phyloP scores from a whole-genome alignment of 30 jellyfish, hydroid and myxozoan genomes.

The Morbakka virulenta region DNA sequence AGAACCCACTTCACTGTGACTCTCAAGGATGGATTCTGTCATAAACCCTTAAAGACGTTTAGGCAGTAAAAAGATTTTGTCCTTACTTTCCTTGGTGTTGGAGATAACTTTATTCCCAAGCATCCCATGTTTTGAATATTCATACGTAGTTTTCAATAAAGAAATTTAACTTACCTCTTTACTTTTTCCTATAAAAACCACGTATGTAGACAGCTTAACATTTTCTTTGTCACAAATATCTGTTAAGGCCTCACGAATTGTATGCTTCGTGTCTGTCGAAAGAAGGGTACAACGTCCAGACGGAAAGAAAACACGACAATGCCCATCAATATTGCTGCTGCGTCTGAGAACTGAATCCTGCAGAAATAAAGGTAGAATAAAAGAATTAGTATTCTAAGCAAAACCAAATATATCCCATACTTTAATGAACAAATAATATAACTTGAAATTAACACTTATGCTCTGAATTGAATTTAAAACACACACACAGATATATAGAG shows the following conservation, averaged over 20 bases:
- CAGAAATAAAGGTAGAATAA: too few relatives aligned
- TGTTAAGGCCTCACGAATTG: constrained; percentile 52
- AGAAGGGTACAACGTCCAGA: constrained; percentile 87
- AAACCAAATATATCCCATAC: too few relatives aligned
- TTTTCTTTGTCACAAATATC: constrained; percentile 64
- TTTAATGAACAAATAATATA: too few relatives aligned
- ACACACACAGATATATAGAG: too few relatives aligned
- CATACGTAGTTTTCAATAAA: background rate
- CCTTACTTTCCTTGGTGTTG: too few relatives aligned
- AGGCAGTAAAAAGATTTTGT: background rate
- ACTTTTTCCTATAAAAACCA: constrained; percentile 53
- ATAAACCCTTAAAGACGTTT: background rate
- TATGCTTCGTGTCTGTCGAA: constrained; percentile 51
- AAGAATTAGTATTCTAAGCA: too few relatives aligned
- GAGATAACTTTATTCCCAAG: too few relatives aligned
- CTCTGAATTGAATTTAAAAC: too few relatives aligned
- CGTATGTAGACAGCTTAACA: constrained; percentile 55
- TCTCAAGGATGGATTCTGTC: too few relatives aligned
- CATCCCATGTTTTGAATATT: background rate
- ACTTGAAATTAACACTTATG: too few relatives aligned
- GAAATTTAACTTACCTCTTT: constrained; percentile 42
- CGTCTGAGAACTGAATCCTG: too few relatives aligned
- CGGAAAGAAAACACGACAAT: constrained; percentile 83
- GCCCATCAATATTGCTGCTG: constrained; percentile 29
- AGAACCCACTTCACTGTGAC: too few relatives aligned